Conservation (phyloP, 2,888 invertebrate species). For the Leptopilina myrica region DNA sequence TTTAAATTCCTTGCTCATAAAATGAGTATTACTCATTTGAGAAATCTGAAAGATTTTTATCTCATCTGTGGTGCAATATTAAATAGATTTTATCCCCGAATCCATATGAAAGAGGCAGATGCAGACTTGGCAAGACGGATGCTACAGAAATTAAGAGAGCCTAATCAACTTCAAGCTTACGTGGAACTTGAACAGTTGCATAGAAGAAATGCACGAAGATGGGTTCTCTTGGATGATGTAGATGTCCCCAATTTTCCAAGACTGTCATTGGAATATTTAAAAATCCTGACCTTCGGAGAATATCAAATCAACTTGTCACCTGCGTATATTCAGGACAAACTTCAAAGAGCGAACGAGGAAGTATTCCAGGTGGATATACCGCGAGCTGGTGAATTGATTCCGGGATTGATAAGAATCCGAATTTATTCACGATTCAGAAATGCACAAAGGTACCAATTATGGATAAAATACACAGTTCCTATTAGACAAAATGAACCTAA, state of each 20-base stretch:
- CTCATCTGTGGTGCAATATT: conserved; percentile 47
- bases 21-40: conserved; percentile 12
- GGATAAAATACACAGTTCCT: no score
- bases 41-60: conserved; percentile 41
- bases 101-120: conserved; percentile 42
- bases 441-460: no score
- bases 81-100: conserved; percentile 44
- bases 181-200: conserved; percentile 46
- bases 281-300: no score
- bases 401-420: conserved; percentile 21
- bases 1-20: conserved; percentile 45
- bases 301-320: no score
- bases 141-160: conserved; percentile 30
- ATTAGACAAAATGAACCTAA: no score
- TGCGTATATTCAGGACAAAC: no score
- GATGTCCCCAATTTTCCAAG: no score
- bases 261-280: no score
- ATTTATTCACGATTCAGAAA: not conserved
- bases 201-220: conserved; percentile 47
- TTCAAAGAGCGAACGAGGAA: no score
- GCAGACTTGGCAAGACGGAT: conserved; percentile 40
- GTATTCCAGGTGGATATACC: no score
- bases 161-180: conserved; percentile 48
- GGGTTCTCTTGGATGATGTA: conserved; percentile 18
- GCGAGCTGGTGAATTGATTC: no score